Evolutionary conservation across 2,797 vertebrate species (phyloP), one percentile per base, ranked within the genome.

Genomic region (Chaetophractus vellerosus): DNA sequence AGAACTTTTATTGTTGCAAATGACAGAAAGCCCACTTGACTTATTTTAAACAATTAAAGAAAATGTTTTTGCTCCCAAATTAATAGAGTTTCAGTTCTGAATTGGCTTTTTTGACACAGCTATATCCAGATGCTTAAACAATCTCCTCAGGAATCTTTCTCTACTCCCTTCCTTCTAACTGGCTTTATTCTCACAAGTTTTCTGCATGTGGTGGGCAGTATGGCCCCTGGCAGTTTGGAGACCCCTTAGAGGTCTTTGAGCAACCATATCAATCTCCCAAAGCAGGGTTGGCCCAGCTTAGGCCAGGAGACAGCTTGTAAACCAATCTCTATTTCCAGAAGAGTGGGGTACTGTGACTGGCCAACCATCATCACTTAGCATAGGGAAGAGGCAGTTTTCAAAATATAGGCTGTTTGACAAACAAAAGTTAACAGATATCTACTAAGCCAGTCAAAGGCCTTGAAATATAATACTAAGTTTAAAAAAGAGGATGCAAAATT

Each of bases 41-140:
- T 52, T 87, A 81, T 45, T 84, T 81, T 50, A 74, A 59, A 11
- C 50, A 91, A 75, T 66, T 59, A 81, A 83, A 74, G 15, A 81
- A 75, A 83, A 69, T 76, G 55, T 48, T 78, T 89, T 81, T 41
- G 21, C 28, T 78, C 71, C 79, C 36, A 57, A 24, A 76, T 31
- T 15, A 50, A 24, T 41, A 23, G 38, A 38, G 41, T 80, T 86
- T 45, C 57, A 80, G 24, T n/a, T 74, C 75, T 50, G n/a, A 74
- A 21, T 19, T 68, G 68, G 19, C n/a, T n/a, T n/a, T 10, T 91
- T 74, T 4, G 74, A 48, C 9, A 79, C 19, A 72, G 48, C n/a
- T 48, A 48, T 75, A 57, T 31, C 28, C 45, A 93, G 33, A 72
- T 81, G 33, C 45, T 87, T 21, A 52, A 33, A 68, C 9, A 8